Base-by-base conservation (phyloP, 1,140 invertebrate species). In the Pinna nobilis region DNA sequence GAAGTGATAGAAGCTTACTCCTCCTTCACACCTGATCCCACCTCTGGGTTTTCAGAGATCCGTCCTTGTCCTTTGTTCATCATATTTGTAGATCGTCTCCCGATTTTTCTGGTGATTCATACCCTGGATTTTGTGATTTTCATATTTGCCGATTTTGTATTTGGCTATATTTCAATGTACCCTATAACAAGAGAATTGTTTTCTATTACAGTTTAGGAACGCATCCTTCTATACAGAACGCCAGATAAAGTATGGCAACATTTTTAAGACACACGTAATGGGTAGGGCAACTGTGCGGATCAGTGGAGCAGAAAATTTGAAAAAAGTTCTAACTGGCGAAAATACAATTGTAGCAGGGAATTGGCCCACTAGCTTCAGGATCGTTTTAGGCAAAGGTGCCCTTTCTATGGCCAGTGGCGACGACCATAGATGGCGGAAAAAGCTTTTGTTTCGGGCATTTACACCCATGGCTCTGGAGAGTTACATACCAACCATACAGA, bases 221-320 rank as follows among this genome's bases (percentile, higher is more conserved):
- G 71, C 67, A 11, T 39, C 74, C 6, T 87, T 84, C 70, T 86
- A 79, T 69, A 70, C 73, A n/a, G 49, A 33, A 11, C 70, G 80
- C 39, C 50, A 77, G 7, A 44, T 63, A 33, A 70, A 71, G 28
- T 84, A 84, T 64, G 86, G 86, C 0, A 37, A 78, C 18, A 72
- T 87, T 15, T 87, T 80, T 77, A 84, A 81, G 66, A 87, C 85
- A 6, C 86, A 87, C 60, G 30, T 86, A 2, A 64, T 86, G 20
- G 85, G 85, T 25, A 59, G 70, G 3, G 84, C 85, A n/a, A 84
- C 82, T 7, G 80, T 87, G 11, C 70, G 86, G 4, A 80, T 86
- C 4, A 70, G 76, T 11, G 85, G 85, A 1, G 74, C 78, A 37
- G 49, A 78, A 23, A 78, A 85, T 69, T 65, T 86, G 1, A 68